Conservation (phyloP, 1,140 invertebrate species). For the Panulirus ornatus region DNA sequence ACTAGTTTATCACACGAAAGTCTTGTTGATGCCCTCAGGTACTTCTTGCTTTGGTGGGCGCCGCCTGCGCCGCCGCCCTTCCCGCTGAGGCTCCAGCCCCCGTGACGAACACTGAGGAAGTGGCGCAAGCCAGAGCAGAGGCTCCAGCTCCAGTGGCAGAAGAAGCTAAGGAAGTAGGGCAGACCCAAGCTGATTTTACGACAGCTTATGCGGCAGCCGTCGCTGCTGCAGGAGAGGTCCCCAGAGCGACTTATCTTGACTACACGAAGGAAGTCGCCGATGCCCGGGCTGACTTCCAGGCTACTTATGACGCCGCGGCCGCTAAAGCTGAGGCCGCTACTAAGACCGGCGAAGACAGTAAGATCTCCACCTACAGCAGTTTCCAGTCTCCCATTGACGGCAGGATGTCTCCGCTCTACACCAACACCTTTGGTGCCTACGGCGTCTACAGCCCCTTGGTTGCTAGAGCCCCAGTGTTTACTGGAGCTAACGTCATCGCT, state of each 20-base stretch:
- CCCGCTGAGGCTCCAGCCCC: constrained; percentile 30
- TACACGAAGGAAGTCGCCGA: constrained; percentile 49
- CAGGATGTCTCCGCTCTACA: constrained; percentile 16
- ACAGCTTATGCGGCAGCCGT: constrained; percentile 22
- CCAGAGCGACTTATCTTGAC: constrained; percentile 9
- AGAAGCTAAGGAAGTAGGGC: no score
- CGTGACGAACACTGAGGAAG: constrained; percentile 46
- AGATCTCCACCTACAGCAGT: constrained; percentile 22
- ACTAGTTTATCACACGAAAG: no score
- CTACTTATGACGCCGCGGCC: background rate
- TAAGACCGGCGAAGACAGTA: background rate
- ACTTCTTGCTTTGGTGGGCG: constrained; percentile 52
- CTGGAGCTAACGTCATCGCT: no score
- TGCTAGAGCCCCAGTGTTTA: no score
- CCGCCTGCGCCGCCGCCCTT: constrained; percentile 57
- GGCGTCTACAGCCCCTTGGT: no score
- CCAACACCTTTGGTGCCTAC: background rate
- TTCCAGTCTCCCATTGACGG: constrained; percentile 9
- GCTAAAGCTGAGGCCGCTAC: no score
- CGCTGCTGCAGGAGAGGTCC: constrained; percentile 36
- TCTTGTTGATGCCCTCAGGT: constrained; percentile 18
- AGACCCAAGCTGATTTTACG: constrained; percentile 35
- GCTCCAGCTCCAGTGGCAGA: no score
- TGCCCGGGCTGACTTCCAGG: constrained; percentile 33
- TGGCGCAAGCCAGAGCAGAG: constrained; percentile 54